Evolutionary conservation across 2,113 vertebrate species (phyloP).

Genomic region (Podocnemis expansa): DNA sequence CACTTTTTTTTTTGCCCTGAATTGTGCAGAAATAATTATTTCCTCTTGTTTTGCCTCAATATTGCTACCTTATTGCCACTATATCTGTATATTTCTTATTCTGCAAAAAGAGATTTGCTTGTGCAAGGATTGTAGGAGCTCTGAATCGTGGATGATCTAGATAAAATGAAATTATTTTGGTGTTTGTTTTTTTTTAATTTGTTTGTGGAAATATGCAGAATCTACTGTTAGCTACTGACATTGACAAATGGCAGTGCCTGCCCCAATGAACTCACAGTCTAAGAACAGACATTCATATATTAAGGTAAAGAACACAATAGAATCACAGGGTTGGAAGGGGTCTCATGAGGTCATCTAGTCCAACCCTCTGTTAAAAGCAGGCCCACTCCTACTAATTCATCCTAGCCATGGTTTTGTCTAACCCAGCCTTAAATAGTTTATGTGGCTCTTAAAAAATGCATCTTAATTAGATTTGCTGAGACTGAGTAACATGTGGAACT

Average conservation of each 20-base stretch:
- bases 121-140: rapidly evolving
- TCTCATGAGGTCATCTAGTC: no score
- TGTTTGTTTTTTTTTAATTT: neutral
- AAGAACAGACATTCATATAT: neutral
- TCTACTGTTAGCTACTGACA: neutral
- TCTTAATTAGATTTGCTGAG: neutral
- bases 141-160: neutral
- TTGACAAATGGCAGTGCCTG: neutral
- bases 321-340: no score
- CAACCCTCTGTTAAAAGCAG: no score
- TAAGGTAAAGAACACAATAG: neutral
- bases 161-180: neutral
- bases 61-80: neutral
- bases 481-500: neutral
- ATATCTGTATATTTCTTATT: neutral
- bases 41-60: neutral
- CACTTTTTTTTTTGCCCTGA: neutral
- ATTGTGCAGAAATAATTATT: neutral
- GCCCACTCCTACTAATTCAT: no score
- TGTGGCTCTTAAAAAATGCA: neutral
- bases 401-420: no score
- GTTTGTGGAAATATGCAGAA: neutral
- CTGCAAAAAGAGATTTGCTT: neutral
- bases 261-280: neutral
- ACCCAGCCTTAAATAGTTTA: no score